Percentiles rank a stretch among this genome's conserved stretches.
Conservation (phyloP, 2,113 vertebrate genomes). For the Hemicordylus capensis region DNA sequence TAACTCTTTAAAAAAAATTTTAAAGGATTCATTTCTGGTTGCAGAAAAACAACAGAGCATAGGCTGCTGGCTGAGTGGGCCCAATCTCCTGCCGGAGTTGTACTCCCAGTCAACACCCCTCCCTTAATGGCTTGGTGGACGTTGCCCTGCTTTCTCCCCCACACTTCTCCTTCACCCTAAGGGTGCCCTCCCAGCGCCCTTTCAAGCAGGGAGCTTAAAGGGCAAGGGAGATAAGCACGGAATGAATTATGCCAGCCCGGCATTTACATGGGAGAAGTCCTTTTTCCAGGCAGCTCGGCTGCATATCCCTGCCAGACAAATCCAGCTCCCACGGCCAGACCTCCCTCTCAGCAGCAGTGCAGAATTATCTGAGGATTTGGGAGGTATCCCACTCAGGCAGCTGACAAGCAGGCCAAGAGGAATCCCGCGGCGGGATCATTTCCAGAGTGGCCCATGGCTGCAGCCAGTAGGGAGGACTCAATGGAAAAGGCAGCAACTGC, state of each 20-base stretch:
- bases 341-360: constrained; percentile 22
- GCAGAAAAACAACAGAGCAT: background rate
- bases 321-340: constrained; percentile 33
- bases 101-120: background rate
- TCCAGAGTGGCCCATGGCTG: background rate
- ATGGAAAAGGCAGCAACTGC: too few relatives aligned
- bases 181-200: background rate
- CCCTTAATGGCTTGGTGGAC: background rate
- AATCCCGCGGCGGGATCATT: accelerated
- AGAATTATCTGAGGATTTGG: background rate
- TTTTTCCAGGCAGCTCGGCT: background rate
- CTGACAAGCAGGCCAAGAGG: background rate
- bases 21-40: too few relatives aligned
- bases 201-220: background rate
- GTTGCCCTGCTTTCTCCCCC: background rate
- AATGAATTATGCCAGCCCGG: constrained; percentile 31
- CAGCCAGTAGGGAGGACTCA: too few relatives aligned
- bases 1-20: background rate
- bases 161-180: accelerated
- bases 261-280: background rate
- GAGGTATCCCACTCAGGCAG: background rate
- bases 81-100: accelerated
- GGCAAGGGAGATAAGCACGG: constrained; percentile 41
- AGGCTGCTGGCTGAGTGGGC: background rate
- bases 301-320: constrained; percentile 40